Conservation (phyloP, 1,140 invertebrate species). For the Zaprionus davidi region DNA sequence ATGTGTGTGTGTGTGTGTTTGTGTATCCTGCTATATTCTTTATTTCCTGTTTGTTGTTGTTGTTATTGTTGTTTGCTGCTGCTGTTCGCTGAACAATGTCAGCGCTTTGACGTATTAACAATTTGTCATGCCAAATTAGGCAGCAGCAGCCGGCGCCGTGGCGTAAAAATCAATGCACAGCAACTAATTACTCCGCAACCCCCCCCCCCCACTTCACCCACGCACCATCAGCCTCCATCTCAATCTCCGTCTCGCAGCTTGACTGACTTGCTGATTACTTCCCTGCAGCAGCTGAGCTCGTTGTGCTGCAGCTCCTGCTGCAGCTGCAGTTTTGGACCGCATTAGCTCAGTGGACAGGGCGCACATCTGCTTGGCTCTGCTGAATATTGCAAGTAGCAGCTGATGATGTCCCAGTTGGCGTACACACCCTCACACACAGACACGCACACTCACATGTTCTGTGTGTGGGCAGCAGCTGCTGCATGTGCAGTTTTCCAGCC, state of each 20-base stretch:
- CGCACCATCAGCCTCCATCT: neutral
- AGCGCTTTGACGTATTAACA: conserved; percentile 75
- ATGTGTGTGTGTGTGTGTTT: conserved; percentile 1
- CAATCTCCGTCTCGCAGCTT: conserved; percentile 11
- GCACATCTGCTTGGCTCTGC: conserved; percentile 47
- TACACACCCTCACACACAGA: conserved; percentile 18
- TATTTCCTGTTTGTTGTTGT: conserved; percentile 16
- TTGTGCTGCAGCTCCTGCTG: conserved; percentile 50
- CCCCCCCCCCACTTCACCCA: neutral
- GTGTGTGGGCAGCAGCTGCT: conserved; percentile 51
- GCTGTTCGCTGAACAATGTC: conserved; percentile 35
- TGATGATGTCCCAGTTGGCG: conserved; percentile 72
- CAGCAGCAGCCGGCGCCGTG: conserved; percentile 42
- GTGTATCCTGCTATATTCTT: conserved; percentile 19
- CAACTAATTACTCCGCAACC: conserved; percentile 70
- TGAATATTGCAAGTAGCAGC: conserved; percentile 66
- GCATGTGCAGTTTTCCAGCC: conserved; percentile 60
- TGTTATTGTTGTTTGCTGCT: conserved; percentile 9
- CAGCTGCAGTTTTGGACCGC: conserved; percentile 64
- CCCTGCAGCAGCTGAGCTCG: conserved; percentile 48
- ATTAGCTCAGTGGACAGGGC: conserved; percentile 69
- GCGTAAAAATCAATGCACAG: conserved; percentile 77
- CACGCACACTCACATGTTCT: conserved; percentile 5
- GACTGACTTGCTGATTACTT: conserved; percentile 68
- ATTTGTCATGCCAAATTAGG: conserved; percentile 78